Evolutionary conservation across 2,113 vertebrate genomes (phyloP).

Genomic region (Lepisosteus osseus): DNA sequence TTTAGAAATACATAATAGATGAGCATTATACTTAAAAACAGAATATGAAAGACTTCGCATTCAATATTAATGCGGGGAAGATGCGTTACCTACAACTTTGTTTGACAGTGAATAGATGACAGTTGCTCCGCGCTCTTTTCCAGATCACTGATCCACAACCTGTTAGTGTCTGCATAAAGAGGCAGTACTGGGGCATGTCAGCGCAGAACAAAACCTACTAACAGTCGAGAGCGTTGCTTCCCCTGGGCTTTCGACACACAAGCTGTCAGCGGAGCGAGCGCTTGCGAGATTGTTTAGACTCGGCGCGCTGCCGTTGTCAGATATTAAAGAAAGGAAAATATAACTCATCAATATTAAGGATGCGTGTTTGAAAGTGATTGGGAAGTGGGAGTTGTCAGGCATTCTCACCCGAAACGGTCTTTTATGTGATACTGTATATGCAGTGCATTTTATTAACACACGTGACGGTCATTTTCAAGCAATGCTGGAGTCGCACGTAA

Average conservation of each 20-base stretch:
- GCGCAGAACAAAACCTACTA: slow-evolving; percentile 28
- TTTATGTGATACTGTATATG: too few relatives aligned
- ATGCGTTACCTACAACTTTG: slow-evolving; percentile 18
- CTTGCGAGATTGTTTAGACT: not conserved
- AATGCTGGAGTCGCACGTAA: too few relatives aligned
- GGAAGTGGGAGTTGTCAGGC: too few relatives aligned
- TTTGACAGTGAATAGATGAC: slow-evolving; percentile 33
- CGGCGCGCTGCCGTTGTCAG: too few relatives aligned
- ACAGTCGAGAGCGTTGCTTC: not conserved
- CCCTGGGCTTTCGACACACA: slow-evolving; percentile 14
- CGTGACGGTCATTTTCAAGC: too few relatives aligned
- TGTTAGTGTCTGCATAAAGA: slow-evolving; percentile 38
- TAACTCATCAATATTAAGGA: too few relatives aligned
- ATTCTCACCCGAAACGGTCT: too few relatives aligned
- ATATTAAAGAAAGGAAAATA: too few relatives aligned
- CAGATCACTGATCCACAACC: slow-evolving; percentile 36
- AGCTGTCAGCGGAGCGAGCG: slow-evolving; percentile 14
- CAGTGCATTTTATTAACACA: too few relatives aligned
- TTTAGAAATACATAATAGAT: not conserved
- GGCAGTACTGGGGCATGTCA: slow-evolving; percentile 16
- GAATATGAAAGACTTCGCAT: not conserved
- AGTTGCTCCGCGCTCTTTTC: slow-evolving; percentile 27
- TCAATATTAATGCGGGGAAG: slow-evolving; percentile 19
- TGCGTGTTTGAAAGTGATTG: too few relatives aligned
- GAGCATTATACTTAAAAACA: not conserved